Conservation (phyloP, 2,888 invertebrate genomes). For the Drosophila stalkeri region DNA sequence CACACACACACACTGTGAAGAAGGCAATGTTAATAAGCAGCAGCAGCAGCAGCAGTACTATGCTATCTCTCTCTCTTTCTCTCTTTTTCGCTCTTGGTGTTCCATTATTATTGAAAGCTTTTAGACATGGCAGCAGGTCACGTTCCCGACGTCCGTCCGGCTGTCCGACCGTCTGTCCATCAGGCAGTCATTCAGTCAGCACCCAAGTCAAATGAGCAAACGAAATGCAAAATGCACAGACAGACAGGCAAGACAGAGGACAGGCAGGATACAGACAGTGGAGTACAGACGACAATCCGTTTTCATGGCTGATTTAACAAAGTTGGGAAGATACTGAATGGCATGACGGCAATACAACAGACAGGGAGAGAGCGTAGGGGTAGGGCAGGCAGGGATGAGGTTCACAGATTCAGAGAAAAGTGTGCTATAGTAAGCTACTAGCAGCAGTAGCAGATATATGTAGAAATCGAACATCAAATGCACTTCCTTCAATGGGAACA, state of each 20-base stretch:
- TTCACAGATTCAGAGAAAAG: neutral
- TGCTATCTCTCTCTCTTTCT: constrained; percentile 13
- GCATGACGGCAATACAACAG: constrained; percentile 43
- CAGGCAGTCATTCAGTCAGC: constrained; percentile 63
- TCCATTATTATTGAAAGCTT: constrained; percentile 79
- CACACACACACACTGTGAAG: constrained; percentile 12
- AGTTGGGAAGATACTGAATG: constrained; percentile 61
- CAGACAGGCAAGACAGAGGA: constrained; percentile 17
- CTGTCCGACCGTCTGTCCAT: constrained; percentile 36
- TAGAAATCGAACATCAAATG: neutral
- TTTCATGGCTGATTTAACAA: constrained; percentile 80
- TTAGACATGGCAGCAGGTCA: constrained; percentile 76
- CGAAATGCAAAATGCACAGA: constrained; percentile 72
- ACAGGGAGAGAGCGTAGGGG: constrained; percentile 2
- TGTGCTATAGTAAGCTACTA: neutral
- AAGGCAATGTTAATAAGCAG: constrained; percentile 56
- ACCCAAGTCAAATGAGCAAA: constrained; percentile 72
- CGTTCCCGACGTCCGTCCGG: constrained; percentile 37
- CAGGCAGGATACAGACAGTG: constrained; percentile 19
- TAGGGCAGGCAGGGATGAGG: neutral
- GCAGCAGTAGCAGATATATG: too few relatives aligned
- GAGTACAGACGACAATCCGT: constrained; percentile 70
- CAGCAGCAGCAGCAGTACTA: constrained; percentile 36
- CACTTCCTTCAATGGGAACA: neutral
- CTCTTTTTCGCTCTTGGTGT: neutral